Base-by-base conservation (phyloP, 1,140 invertebrate species). In the Atta cephalotes region DNA sequence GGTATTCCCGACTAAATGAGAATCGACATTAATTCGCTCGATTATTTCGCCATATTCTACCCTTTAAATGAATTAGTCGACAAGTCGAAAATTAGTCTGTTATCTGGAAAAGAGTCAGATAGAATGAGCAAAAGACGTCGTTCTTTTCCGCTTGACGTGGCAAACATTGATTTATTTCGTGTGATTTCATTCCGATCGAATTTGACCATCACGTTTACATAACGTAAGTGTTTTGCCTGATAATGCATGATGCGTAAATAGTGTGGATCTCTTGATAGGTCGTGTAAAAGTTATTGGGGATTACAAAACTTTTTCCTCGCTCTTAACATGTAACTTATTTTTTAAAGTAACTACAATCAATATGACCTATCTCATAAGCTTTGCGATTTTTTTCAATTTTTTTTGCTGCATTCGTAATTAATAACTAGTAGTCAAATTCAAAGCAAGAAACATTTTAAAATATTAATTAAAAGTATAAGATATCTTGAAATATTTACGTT, bases 1-100 rank as follows among this genome's bases (percentile, higher is more conserved):
- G 49, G 31, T 84, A 84, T 76, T 62, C 70, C 28, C 56, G 80
- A 14, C 39, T 25, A 84, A 76, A 84, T 76, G 80, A 84, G 80
- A 84, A 63, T 76, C 70, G 80, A 45, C 28, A 35, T 76, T 84
- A 76, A 84, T 74, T 70, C 39, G n/a, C 28, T 62, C 39, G 56
- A 63, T 84, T 76, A 63, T 84, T 51, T 74, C 39, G 16, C 25
- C 39, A n/a, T 45, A 35, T 68, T 62, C 39, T 45, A 45, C 14
- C 18, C 31, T 18, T 72, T 25, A 28, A 74, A 62, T 49, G 14
- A 35, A 53, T 71, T 16, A 21, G 12, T 76, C 70, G 14, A 14
- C 58, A 60, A 25, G n/a, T 71, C 51, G 25, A 71, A 45, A 35
- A 71, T 81, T 62, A 45, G 1, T 31, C n/a, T 5, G 31, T 39